These are phyloP conservation scores for Argynnis bischoffii DNA, from an alignment of 2,888 invertebrate species.

Conservation along the genomic window DNA sequence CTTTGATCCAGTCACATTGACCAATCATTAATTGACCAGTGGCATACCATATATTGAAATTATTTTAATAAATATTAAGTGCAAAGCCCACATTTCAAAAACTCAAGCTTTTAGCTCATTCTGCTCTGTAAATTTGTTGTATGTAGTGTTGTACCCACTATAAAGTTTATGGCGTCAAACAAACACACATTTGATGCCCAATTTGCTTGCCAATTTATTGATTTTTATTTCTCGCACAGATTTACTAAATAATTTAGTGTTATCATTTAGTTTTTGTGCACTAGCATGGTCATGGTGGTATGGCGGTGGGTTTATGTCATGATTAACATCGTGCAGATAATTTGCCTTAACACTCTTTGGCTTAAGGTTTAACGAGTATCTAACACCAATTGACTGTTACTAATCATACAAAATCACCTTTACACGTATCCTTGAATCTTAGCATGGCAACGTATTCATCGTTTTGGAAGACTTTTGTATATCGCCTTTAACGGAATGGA, in stretches of 20 bases:
- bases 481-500: too few relatives aligned
- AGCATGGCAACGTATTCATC: neutral
- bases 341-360: conserved; percentile 51
- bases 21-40: too few relatives aligned
- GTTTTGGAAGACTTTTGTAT: neutral
- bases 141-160: neutral
- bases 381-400: conserved; percentile 24
- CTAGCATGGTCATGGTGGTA: conserved; percentile 68
- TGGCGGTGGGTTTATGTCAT: conserved; percentile 79
- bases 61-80: neutral
- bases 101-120: conserved; percentile 4
- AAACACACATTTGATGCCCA: neutral
- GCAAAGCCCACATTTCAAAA: neutral
- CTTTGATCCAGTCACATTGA: too few relatives aligned
- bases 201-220: conserved; percentile 12
- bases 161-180: conserved; percentile 6
- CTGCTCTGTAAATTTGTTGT: neutral
- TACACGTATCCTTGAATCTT: neutral
- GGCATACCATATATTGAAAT: neutral
- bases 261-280: conserved; percentile 47
- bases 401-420: conserved; percentile 14
- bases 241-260: conserved; percentile 24
- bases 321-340: conserved; percentile 59
- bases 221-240: conserved; percentile 24
- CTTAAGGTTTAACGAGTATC: conserved; percentile 54